These are phyloP conservation scores for Falco naumanni DNA, from an alignment of 2,797 vertebrate species.

Conservation along the genomic window DNA sequence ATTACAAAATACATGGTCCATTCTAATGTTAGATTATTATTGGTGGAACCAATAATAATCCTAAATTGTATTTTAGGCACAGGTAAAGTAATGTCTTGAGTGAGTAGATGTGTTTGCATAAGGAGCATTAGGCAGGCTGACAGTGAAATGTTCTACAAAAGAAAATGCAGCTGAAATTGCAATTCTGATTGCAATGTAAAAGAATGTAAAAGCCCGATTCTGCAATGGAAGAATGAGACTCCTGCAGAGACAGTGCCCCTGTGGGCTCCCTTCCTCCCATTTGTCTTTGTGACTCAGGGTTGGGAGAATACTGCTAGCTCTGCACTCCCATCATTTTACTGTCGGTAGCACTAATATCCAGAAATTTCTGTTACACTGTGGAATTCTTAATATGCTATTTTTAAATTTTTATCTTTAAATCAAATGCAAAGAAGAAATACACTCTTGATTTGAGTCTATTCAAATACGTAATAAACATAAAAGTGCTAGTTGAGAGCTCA, in stretches of 20 bases:
- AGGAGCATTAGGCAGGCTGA: neutral
- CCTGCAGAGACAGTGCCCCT: neutral
- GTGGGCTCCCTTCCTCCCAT: neutral
- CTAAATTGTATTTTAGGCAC: neutral
- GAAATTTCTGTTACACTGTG: neutral
- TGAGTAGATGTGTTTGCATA: neutral
- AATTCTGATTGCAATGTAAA: neutral
- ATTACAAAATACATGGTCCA: neutral
- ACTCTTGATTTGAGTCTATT: slow-evolving; percentile 32
- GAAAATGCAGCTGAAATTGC: neutral
- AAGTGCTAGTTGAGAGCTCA: slow-evolving; percentile 35
- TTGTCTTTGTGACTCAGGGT: neutral
- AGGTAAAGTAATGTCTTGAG: neutral
- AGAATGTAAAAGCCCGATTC: neutral
- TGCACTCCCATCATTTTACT: neutral
- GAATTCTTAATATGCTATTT: neutral
- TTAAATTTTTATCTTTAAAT: neutral
- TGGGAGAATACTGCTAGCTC: neutral
- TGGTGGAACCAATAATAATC: neutral
- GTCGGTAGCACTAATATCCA: neutral
- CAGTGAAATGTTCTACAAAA: neutral
- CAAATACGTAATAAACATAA: slow-evolving; percentile 14
- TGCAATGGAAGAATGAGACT: neutral
- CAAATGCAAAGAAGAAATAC: neutral
- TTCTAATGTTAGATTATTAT: neutral